Conservation (phyloP, 2,797 vertebrate species). For the Melopsittacus undulatus region DNA sequence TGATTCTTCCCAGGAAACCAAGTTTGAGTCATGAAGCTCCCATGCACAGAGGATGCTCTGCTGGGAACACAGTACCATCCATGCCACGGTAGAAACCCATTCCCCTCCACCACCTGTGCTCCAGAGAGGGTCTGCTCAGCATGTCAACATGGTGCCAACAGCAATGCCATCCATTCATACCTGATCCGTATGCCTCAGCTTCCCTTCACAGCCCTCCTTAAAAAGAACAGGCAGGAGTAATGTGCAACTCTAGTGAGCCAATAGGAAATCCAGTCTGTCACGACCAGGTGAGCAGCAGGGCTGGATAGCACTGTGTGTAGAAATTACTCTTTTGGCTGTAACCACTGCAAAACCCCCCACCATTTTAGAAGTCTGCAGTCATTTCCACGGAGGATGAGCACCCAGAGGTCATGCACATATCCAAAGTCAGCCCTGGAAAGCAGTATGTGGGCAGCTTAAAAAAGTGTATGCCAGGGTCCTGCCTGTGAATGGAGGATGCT, state of each 20-base stretch:
- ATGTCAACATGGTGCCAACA: background rate
- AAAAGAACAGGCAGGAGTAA: background rate
- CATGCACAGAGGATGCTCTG: background rate
- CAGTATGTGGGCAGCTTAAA: background rate
- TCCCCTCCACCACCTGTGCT: background rate
- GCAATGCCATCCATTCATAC: background rate
- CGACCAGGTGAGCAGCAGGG: background rate
- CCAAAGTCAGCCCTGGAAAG: background rate
- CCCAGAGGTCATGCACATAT: background rate
- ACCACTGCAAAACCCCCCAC: fast-evolving
- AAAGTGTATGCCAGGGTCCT: background rate
- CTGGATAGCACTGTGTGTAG: background rate
- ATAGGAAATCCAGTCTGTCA: background rate
- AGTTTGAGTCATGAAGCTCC: background rate
- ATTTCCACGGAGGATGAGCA: background rate
- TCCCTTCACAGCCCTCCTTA: background rate
- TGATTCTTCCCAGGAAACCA: background rate
- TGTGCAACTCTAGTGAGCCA: background rate
- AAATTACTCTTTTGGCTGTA: background rate
- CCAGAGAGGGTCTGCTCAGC: background rate
- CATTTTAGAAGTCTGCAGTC: background rate
- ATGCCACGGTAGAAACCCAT: background rate
- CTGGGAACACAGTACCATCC: background rate
- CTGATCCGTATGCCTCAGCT: fast-evolving
- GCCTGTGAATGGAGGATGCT: background rate